Evolutionary conservation across 1,140 invertebrate genomes (phyloP).

Genomic region (Drosophila nasuta): DNA sequence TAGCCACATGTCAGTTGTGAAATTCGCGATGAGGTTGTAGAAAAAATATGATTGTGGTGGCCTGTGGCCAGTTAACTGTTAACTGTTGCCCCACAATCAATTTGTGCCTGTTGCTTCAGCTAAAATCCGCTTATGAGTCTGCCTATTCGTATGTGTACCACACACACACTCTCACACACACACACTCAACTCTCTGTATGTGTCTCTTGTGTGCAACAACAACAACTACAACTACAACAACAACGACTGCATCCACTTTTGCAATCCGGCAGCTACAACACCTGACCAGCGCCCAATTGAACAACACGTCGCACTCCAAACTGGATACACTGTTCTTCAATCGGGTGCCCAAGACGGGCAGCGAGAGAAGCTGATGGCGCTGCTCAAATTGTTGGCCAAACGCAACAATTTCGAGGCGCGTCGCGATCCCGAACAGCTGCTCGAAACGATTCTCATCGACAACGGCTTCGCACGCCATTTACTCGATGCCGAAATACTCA

Average conservation of each 20-base stretch:
- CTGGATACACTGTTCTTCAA: slow-evolving; percentile 94
- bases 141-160: slow-evolving; percentile 21
- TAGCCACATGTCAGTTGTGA: slow-evolving; percentile 51
- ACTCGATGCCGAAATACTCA: slow-evolving; percentile 86
- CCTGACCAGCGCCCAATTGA: slow-evolving; percentile 86
- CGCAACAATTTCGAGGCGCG: slow-evolving; percentile 92
- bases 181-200: slow-evolving; percentile 28
- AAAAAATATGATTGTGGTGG: slow-evolving; percentile 25
- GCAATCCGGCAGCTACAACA: slow-evolving; percentile 72
- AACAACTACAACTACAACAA: slow-evolving; percentile 30
- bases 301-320: slow-evolving; percentile 91
- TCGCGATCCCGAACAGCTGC: slow-evolving; percentile 92
- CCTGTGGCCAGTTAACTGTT: slow-evolving; percentile 22
- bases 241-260: slow-evolving; percentile 61
- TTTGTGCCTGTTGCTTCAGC: slow-evolving; percentile 50
- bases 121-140: slow-evolving; percentile 57
- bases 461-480: slow-evolving; percentile 89
- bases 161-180: slow-evolving; percentile 24
- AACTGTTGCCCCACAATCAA: slow-evolving; percentile 34
- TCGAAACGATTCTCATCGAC: slow-evolving; percentile 87
- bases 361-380: slow-evolving; percentile 95
- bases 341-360: slow-evolving; percentile 93
- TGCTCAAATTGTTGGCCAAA: slow-evolving; percentile 90
- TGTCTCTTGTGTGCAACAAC: slow-evolving; percentile 21
- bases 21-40: slow-evolving; percentile 36